Percentiles rank a stretch among this genome's conserved stretches.
Evolutionary conservation across 2,113 vertebrate genomes (phyloP).

Genomic region (Perca flavescens): DNA sequence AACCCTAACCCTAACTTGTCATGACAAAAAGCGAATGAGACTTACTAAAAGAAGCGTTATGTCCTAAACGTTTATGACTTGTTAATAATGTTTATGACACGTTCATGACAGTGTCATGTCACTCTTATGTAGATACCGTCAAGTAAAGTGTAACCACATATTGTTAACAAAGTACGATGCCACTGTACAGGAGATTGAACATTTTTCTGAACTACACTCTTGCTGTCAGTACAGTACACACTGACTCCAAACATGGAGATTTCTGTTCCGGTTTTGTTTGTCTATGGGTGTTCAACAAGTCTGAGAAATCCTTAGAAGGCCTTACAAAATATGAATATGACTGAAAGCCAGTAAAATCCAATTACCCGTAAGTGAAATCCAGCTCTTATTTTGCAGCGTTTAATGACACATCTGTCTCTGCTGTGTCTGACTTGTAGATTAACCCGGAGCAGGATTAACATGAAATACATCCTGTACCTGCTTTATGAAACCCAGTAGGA

Average conservation of each 20-base stretch:
- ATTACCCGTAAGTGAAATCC: conserved; percentile 29
- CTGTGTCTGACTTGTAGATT: conserved; percentile 26
- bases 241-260: conserved; percentile 1
- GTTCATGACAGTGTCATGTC: too few relatives aligned
- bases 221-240: not conserved
- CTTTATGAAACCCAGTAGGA: conserved; percentile 17
- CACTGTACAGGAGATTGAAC: not conserved
- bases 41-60: too few relatives aligned
- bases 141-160: too few relatives aligned
- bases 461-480: conserved; percentile 29
- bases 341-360: conserved; percentile 48
- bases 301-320: not conserved
- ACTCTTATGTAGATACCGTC: too few relatives aligned
- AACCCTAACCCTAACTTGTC: too few relatives aligned
- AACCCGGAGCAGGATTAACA: conserved; percentile 48
- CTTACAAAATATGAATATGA: conserved; percentile 35
- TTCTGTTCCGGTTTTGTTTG: not conserved
- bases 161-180: too few relatives aligned
- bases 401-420: conserved; percentile 32
- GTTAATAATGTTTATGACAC: too few relatives aligned
- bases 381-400: conserved; percentile 34
- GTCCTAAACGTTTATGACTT: too few relatives aligned
- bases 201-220: not conserved
- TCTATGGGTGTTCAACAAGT: not conserved
- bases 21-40: too few relatives aligned